Evolutionary conservation across 2,113 vertebrate species (phyloP).

Genomic region (Pygoscelis adeliae): DNA sequence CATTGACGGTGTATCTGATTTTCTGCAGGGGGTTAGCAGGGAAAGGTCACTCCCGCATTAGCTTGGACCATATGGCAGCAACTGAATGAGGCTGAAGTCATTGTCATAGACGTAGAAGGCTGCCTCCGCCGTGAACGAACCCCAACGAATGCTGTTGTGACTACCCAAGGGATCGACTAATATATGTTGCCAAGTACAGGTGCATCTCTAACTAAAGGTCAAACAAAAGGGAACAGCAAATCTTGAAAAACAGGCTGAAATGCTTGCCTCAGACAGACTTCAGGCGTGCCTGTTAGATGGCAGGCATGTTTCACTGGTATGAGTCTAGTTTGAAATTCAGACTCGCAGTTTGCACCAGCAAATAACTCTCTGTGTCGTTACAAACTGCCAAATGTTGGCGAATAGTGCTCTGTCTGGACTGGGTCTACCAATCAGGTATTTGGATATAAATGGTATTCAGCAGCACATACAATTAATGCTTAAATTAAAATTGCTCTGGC

Average conservation of each 20-base stretch:
- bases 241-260: not conserved
- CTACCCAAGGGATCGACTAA: not conserved
- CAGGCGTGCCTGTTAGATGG: not conserved
- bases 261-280: not conserved
- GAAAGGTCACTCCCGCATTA: constrained; percentile 19
- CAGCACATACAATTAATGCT: not conserved
- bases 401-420: not conserved
- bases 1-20: not conserved
- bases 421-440: not conserved
- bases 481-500: not conserved
- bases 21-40: constrained; percentile 15
- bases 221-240: not conserved
- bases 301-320: not conserved
- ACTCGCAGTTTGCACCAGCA: not conserved
- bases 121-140: not conserved
- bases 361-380: not conserved
- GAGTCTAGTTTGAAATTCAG: not conserved
- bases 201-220: not conserved
- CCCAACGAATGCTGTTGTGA: not conserved
- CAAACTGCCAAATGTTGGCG: not conserved
- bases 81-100: not conserved
- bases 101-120: not conserved
- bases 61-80: not conserved
- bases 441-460: not conserved
- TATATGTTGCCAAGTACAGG: not conserved